Evolutionary conservation across 2,113 vertebrate species (phyloP).

Genomic region (Glareola pratincola): DNA sequence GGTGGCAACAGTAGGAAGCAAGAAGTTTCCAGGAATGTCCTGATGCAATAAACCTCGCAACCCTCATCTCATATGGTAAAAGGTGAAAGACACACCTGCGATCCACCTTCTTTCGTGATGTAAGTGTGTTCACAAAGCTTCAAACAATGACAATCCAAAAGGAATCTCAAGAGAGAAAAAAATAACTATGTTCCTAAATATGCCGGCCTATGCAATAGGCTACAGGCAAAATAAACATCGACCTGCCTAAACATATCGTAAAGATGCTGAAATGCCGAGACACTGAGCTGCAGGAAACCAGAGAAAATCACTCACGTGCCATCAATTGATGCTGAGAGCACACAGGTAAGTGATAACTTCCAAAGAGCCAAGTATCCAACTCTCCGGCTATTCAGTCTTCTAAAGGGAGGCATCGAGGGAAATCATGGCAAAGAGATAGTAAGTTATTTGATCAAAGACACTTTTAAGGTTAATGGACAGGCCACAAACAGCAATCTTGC

Average conservation of each 20-base stretch:
- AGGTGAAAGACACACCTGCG: neutral
- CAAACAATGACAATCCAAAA: neutral
- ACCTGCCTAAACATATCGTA: neutral
- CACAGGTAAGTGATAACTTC: neutral
- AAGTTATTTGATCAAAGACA: conserved; percentile 17
- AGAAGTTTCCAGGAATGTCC: neutral
- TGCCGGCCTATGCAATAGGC: neutral
- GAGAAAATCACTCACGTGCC: neutral
- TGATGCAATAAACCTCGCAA: neutral
- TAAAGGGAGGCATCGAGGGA: conserved; percentile 9
- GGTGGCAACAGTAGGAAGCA: neutral
- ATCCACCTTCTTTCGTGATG: neutral
- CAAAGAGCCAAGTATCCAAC: neutral
- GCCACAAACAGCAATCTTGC: neutral
- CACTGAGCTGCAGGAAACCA: neutral
- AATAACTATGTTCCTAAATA: neutral
- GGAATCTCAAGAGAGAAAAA: neutral
- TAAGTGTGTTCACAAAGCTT: neutral
- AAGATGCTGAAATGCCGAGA: neutral
- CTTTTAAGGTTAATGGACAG: conserved; percentile 30
- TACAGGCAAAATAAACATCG: neutral
- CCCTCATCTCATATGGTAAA: neutral
- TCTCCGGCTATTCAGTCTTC: neutral
- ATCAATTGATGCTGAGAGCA: neutral
- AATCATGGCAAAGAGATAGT: conserved; percentile 23